A percentile compares a stretch with the other conserved stretches of the same genome.
These are phyloP conservation scores for Hydropsyche betteni DNA, from an alignment of 2,888 invertebrate genomes.

Conservation along the genomic window DNA sequence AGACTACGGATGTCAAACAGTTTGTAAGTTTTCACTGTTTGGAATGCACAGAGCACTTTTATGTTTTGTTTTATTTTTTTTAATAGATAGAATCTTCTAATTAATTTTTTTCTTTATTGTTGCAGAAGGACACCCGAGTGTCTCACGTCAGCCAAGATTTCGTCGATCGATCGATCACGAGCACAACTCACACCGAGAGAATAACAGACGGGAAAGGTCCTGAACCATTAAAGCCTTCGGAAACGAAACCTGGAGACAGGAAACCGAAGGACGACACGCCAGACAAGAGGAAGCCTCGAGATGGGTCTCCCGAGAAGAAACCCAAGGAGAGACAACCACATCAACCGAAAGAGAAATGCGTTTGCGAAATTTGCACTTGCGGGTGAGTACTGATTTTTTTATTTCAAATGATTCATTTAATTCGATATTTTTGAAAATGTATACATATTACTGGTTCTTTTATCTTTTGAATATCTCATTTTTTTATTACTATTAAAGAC, in stretches of 20 bases:
- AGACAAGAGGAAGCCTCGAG: conserved; percentile 54
- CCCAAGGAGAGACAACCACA: conserved; percentile 58
- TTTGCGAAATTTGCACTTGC: conserved; percentile 90
- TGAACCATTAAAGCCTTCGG: conserved; percentile 53
- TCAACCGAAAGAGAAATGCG: conserved; percentile 79
- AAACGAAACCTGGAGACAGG: conserved; percentile 54
- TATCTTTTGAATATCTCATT: no score
- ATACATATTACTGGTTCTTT: no score
- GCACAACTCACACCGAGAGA: conserved; percentile 48
- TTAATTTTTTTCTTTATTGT: background rate
- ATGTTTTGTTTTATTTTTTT: background rate
- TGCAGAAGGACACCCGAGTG: conserved; percentile 59
- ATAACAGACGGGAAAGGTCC: conserved; percentile 44
- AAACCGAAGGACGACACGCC: conserved; percentile 58
- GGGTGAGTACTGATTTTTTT: conserved; percentile 72
- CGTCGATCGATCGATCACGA: conserved; percentile 49
- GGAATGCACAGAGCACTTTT: background rate
- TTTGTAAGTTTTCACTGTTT: conserved; percentile 59
- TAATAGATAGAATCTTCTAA: background rate
- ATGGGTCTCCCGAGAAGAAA: conserved; percentile 56
- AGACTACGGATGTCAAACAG: conserved; percentile 65
- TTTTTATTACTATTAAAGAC: no score
- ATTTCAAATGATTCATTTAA: background rate
- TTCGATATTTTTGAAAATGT: no score
- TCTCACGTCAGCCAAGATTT: conserved; percentile 56